Evolutionary conservation across 1,140 invertebrate species (phyloP), one percentile per base, ranked within the genome.

Genomic region (Listronotus oregonensis): DNA sequence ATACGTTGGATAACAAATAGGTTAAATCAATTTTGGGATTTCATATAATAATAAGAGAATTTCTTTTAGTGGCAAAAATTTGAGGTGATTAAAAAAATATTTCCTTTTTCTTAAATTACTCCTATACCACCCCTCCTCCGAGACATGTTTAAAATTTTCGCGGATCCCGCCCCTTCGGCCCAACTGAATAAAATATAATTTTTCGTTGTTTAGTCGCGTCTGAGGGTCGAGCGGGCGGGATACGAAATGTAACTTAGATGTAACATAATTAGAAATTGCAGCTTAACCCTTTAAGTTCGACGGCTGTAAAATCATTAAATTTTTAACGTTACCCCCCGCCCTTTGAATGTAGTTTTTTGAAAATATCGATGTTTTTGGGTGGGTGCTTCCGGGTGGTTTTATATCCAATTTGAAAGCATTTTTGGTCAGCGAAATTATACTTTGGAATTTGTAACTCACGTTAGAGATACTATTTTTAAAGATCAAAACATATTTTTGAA

Each of bases 241-340:
- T n/a, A 32, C 14, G 3, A 43, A 51, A 15, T 52, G 43, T 49
- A 49, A 59, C 43, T 47, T 56, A 42, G 21, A 47, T 61, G 34
- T 51, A 50, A 61, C 17, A 61, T 61, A 18, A 50, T 31, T 6
- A 6, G 7, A 14, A 14, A 32, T 32, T 54, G 44, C 51, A 64
- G 62, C 62, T 64, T 64, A 64, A 57, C 62, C 62, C 62, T 56
- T 47, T 42, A 37, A 42, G 40, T 42, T 64, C 51, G 37, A 47
- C 43, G 62, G 62, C 62, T 55, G 62, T 64, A 64, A 64, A 44
- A 51, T 17, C 9, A 40, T 56, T 56, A 46, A 56, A 63, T 32
- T 62, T 64, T 61, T 18, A 56, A 56, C 56, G 52, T 64, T 56
- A 56, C 62, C 52, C 5, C 62, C 62, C n/a, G n/a, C 52, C 40